Evolutionary conservation across 2,888 invertebrate species (phyloP), one percentile per base, ranked within the genome.

Genomic region (Phortica okadai): DNA sequence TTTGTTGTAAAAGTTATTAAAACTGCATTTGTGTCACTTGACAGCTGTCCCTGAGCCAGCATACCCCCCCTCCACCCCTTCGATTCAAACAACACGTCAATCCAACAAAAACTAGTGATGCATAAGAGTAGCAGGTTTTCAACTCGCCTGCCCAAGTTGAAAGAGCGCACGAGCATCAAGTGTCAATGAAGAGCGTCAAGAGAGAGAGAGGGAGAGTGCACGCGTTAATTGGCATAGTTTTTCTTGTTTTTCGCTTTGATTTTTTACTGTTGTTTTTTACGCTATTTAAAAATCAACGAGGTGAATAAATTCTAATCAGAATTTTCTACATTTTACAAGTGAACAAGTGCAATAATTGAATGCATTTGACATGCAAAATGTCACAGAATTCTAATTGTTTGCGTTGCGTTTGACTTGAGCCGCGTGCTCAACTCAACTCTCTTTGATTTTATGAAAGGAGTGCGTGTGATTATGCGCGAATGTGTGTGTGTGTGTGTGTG

Each of bases 1-100:
- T 11, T 50, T 50, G 50, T 14, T 11, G 50, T 50, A 50, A 50
- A 50, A 50, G 10, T 50, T 50, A 50, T 50, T 69, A 69, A 69
- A 66, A 45, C 16, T 69, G 45, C 45, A 69, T 69, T 69, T 69
- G 44, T 69, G 69, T 45, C 69, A 69, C 14, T 8, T 64, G 41
- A 16, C 21, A 21, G n/a, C 16, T 59, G 59, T 21, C 59, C 16
- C 7, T 59, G 59, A 7, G 7, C 59, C 21, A 21, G 21, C 21
- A 21, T 21, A 16, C 0, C 16, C 2, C 10, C 14, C 59, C 59
- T 10, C 21, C 41, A 33, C 64, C 8, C 33, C 41, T 10, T 64
- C 25, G 21, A 21, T 21, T 21, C 21, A 21, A 21, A 59, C 41
- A 14, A 25, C 25, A 25, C 62, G 25, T 33, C 62, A 64, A 64